Conservation (phyloP, 2,888 invertebrate genomes). For the Ctenicera cuprea region DNA sequence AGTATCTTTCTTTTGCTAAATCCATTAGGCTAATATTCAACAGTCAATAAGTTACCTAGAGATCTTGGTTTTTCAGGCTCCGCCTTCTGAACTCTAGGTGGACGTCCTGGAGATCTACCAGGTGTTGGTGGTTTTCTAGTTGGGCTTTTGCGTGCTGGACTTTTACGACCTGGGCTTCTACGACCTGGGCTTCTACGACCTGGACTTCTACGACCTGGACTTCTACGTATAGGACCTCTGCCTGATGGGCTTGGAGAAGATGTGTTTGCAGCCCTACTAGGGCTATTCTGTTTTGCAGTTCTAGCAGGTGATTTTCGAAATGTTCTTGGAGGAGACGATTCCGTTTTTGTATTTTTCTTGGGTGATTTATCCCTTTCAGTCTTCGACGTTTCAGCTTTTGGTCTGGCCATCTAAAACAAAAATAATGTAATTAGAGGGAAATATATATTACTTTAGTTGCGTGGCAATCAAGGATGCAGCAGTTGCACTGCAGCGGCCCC, state of each 20-base stretch:
- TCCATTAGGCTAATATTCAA: too few species aligned
- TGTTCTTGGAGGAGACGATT: slow-evolving; percentile 43
- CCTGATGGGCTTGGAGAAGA: background rate
- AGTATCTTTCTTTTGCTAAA: too few species aligned
- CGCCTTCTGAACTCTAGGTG: background rate
- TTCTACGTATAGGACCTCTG: background rate
- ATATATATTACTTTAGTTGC: too few species aligned
- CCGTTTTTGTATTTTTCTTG: slow-evolving; percentile 43
- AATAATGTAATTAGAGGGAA: too few species aligned
- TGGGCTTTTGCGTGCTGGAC: slow-evolving; percentile 11
- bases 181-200: slow-evolving; percentile 44
- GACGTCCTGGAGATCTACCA: slow-evolving; percentile 17
- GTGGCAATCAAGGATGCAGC: too few species aligned
- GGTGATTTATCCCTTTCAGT: slow-evolving; percentile 52
- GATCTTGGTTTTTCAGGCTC: background rate
- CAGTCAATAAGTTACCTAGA: too few species aligned
- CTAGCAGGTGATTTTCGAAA: slow-evolving; percentile 54
- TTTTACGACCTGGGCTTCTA: slow-evolving; percentile 5
- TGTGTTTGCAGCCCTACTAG: slow-evolving; percentile 22
- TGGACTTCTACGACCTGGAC: slow-evolving; percentile 39
- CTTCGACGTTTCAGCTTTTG: slow-evolving; percentile 28
- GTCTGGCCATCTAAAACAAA: slow-evolving; percentile 35
- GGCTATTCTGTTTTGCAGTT: slow-evolving; percentile 33
- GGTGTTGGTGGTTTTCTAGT: slow-evolving; percentile 3
- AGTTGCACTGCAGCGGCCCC: too few species aligned